Percentiles rank a stretch among this genome's conserved stretches.
These are phyloP conservation scores for Trialeurodes vaporariorum DNA, from an alignment of 1,140 invertebrate species.

Conservation along the genomic window DNA sequence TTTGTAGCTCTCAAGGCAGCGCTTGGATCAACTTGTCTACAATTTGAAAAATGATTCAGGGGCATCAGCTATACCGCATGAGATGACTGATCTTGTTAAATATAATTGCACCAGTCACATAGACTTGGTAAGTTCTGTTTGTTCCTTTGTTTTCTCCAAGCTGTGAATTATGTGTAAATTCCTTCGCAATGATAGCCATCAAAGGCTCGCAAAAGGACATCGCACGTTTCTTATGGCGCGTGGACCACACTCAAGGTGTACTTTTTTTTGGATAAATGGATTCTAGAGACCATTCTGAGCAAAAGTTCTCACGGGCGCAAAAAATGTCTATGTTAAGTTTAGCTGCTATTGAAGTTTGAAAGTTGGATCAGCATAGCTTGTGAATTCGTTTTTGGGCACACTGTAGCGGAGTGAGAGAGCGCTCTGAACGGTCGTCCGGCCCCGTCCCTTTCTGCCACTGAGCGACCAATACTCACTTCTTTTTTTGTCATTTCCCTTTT, in stretches of 20 bases:
- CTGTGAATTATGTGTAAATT: background rate
- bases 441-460: too few species aligned
- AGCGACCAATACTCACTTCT: too few species aligned
- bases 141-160: background rate
- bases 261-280: background rate
- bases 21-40: background rate
- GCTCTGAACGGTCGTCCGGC: too few species aligned
- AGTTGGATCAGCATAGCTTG: too few species aligned
- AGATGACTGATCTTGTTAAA: background rate
- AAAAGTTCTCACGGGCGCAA: too few species aligned
- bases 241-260: background rate
- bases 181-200: background rate
- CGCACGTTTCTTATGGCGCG: background rate
- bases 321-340: too few species aligned
- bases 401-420: too few species aligned
- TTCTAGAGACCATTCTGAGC: background rate
- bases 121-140: background rate
- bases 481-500: too few species aligned
- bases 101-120: background rate
- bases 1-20: background rate
- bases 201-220: background rate
- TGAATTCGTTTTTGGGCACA: too few species aligned
- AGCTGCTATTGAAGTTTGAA: too few species aligned
- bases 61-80: background rate
- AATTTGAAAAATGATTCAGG: background rate